phyloP scores from a whole-genome alignment of 35 echinoderm and acorn worm genomes.

The Lytechinus variegatus region DNA sequence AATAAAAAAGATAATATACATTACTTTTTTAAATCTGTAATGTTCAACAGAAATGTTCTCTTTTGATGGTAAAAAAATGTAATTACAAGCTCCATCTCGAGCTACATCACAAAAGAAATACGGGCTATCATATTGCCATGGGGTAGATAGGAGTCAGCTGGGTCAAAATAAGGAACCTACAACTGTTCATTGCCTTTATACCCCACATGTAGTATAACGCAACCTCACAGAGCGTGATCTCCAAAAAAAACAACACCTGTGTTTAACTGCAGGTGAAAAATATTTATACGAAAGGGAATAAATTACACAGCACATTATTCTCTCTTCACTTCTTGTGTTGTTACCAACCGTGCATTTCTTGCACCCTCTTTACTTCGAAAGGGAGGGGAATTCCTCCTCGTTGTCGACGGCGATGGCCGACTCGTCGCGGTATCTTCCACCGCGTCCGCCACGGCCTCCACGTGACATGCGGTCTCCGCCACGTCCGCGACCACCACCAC shows the following conservation, averaged over 20 bases:
- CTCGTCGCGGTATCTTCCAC: slow-evolving; percentile 41
- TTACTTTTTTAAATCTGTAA: not conserved
- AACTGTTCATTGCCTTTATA: not conserved
- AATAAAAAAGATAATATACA: not conserved
- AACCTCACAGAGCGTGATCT: not conserved
- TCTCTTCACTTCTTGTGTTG: not conserved
- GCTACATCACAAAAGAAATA: not conserved
- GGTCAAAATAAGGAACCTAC: not conserved
- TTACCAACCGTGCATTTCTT: not conserved
- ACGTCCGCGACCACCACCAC: slow-evolving; percentile 55
- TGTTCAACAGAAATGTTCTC: not conserved
- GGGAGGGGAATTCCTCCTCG: slow-evolving; percentile 89
- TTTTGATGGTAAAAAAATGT: not conserved
- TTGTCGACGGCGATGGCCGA: slow-evolving; percentile 66
- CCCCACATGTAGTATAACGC: not conserved
- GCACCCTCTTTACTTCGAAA: slow-evolving; percentile 44
- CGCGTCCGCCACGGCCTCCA: slow-evolving; percentile 53
- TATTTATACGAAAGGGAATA: slow-evolving; percentile 34
- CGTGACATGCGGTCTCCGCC: slow-evolving; percentile 58
- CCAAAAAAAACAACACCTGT: not conserved
- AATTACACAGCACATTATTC: slow-evolving; percentile 43
- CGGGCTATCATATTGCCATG: not conserved
- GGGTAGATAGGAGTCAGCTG: not conserved
- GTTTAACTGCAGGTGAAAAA: slow-evolving; percentile 26
- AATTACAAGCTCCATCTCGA: not conserved